Percentiles rank a stretch among this genome's conserved stretches.
Evolutionary conservation across 1,140 invertebrate genomes (phyloP).

Genomic region (Plectrocnemia conspersa): DNA sequence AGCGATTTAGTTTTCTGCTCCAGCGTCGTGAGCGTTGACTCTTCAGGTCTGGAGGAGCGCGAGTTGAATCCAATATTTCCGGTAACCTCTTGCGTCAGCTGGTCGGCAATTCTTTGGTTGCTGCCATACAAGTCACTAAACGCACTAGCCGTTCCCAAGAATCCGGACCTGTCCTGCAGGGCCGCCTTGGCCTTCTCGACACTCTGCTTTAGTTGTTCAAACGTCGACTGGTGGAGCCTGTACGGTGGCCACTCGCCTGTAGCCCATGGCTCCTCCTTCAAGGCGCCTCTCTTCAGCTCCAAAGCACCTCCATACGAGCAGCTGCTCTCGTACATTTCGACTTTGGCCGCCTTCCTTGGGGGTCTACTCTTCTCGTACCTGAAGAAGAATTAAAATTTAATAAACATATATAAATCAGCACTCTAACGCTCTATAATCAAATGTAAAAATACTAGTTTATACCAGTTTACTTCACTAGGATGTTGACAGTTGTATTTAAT

Average conservation of each 20-base stretch:
- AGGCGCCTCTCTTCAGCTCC: slow-evolving; percentile 70
- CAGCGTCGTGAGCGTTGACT: slow-evolving; percentile 43
- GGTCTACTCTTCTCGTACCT: slow-evolving; percentile 43
- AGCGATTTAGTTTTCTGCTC: slow-evolving; percentile 45
- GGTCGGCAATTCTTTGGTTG: slow-evolving; percentile 29
- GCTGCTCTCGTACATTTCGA: slow-evolving; percentile 80
- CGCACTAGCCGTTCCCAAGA: slow-evolving; percentile 52
- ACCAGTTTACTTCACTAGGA: no score
- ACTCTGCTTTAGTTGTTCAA: slow-evolving; percentile 82
- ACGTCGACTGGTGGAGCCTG: slow-evolving; percentile 71
- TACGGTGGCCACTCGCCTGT: slow-evolving; percentile 68
- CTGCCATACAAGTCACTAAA: slow-evolving; percentile 57
- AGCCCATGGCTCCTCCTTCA: slow-evolving; percentile 58
- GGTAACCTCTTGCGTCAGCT: slow-evolving; percentile 43
- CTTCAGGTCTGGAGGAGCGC: slow-evolving; percentile 39
- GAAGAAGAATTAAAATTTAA: not conserved
- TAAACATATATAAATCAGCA: no score
- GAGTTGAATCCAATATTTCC: slow-evolving; percentile 40
- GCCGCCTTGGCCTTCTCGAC: slow-evolving; percentile 85
- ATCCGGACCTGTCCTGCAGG: slow-evolving; percentile 55
- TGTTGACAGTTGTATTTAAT: no score
- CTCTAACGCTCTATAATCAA: no score
- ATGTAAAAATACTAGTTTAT: no score
- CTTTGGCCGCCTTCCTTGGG: slow-evolving; percentile 42
- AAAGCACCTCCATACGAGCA: slow-evolving; percentile 83